These are phyloP conservation scores for Saccostrea echinata DNA, from an alignment of 1,140 invertebrate genomes.

Conservation along the genomic window DNA sequence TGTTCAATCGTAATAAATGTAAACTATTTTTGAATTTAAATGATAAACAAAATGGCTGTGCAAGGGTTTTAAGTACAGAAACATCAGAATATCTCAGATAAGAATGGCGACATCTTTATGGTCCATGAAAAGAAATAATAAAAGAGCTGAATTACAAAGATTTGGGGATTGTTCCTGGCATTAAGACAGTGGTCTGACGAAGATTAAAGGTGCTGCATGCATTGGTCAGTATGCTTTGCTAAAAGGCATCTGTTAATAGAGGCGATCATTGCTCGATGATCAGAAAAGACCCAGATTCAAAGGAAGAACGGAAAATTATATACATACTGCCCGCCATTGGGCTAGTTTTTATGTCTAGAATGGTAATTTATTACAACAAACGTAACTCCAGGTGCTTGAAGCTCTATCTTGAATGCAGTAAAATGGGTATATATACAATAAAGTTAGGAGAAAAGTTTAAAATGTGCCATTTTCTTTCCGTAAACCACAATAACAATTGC, in stretches of 20 bases:
- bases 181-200: neutral
- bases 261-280: neutral
- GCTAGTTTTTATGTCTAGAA: neutral
- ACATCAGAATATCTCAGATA: neutral
- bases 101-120: conserved; percentile 8
- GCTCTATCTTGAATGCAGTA: neutral
- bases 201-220: neutral
- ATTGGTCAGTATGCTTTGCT: neutral
- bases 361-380: neutral
- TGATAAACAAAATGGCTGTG: neutral
- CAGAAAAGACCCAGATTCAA: no score
- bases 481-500: neutral
- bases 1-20: neutral
- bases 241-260: neutral
- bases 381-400: neutral
- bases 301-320: neutral
- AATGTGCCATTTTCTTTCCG: neutral
- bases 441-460: neutral
- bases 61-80: neutral
- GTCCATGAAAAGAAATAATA: neutral
- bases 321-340: neutral
- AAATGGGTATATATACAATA: neutral
- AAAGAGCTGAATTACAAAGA: neutral
- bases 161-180: neutral
- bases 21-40: conserved; percentile 23